Percentiles rank a stretch among this genome's conserved stretches.
These are phyloP conservation scores for Lamellibrachia satsuma DNA, from an alignment of 2,888 invertebrate species.

Conservation along the genomic window DNA sequence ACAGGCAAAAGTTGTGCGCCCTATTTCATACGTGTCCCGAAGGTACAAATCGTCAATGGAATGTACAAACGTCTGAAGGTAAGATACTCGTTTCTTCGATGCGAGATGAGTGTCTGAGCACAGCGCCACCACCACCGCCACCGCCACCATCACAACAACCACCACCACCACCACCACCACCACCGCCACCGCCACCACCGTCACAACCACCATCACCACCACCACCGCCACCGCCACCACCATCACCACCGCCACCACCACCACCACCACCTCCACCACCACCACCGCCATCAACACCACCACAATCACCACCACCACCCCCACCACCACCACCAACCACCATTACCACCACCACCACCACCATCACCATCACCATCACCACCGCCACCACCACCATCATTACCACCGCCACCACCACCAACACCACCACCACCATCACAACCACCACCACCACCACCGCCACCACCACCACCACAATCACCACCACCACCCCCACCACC, in stretches of 20 bases:
- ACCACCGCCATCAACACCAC: too few relatives aligned
- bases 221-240: too few relatives aligned
- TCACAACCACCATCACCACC: too few relatives aligned
- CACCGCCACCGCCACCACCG: too few relatives aligned
- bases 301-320: too few relatives aligned
- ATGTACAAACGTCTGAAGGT: too few relatives aligned
- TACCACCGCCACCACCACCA: conserved; percentile 26
- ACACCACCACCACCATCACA: conserved; percentile 20
- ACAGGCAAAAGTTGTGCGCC: too few relatives aligned
- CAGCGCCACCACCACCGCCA: not conserved
- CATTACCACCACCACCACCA: not conserved
- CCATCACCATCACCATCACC: not conserved
- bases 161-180: not conserved
- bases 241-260: not conserved
- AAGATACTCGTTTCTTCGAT: too few relatives aligned
- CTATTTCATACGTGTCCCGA: too few relatives aligned
- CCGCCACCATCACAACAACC: not conserved
- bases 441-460: conserved; percentile 21
- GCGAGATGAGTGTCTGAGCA: too few relatives aligned
- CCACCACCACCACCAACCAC: not conserved
- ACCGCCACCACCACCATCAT: conserved; percentile 22
- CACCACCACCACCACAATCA: conserved; percentile 22
- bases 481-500: conserved; percentile 28
- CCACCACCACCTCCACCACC: not conserved
- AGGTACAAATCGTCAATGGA: too few relatives aligned